phyloP scores from a whole-genome alignment of 2,797 vertebrate genomes.

The Garrulus glandarius region DNA sequence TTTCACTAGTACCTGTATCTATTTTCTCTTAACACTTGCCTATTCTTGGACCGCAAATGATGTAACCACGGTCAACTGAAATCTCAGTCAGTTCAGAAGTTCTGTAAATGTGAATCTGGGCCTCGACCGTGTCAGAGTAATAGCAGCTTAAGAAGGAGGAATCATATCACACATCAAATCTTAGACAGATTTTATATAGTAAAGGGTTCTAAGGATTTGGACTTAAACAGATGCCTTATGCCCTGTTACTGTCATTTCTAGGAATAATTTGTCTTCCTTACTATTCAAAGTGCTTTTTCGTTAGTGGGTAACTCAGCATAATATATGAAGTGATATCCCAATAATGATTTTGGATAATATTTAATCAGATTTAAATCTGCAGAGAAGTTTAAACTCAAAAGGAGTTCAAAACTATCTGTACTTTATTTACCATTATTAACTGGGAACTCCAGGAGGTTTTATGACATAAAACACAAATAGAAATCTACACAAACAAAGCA shows the following conservation, averaged over 20 bases:
- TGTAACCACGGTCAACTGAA: conserved; percentile 52
- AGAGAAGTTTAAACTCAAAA: conserved; percentile 72
- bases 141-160: conserved; percentile 80
- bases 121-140: conserved; percentile 73
- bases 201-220: conserved; percentile 71
- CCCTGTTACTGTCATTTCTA: conserved; percentile 66
- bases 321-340: conserved; percentile 69
- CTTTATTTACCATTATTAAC: conserved; percentile 72
- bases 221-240: conserved; percentile 65
- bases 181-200: conserved; percentile 68
- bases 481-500: conserved; percentile 77
- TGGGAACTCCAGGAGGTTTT: conserved; percentile 74
- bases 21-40: conserved; percentile 56
- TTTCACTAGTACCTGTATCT: conserved; percentile 67
- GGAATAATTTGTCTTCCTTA: conserved; percentile 59
- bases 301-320: conserved; percentile 76
- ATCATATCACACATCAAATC: conserved; percentile 71
- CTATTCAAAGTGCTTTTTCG: conserved; percentile 79
- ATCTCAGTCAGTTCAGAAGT: conserved; percentile 61
- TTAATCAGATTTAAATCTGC: conserved; percentile 65
- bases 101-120: conserved; percentile 61
- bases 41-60: conserved; percentile 52
- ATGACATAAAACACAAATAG: conserved; percentile 78
- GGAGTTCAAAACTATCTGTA: conserved; percentile 69
- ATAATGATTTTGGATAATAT: conserved; percentile 69